Base-by-base conservation (phyloP, 1,140 invertebrate genomes). In the Meloidogyne exigua region DNA sequence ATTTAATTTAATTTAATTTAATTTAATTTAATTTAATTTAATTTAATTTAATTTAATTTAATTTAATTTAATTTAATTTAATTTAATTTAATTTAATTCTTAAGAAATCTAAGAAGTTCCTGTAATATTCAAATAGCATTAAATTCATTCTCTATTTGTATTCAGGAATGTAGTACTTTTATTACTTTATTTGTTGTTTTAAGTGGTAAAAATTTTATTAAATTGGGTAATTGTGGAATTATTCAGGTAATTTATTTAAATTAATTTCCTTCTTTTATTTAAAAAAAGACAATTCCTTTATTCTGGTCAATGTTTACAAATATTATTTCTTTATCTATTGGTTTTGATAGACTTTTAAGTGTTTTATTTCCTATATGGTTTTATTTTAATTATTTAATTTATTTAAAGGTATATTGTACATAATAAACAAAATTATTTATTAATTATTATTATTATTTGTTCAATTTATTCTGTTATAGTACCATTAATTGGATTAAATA, bases 331-430 rank as follows among this genome's bases (percentile, higher is more conserved):
- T 42, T 67, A 32, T 67, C 36, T 9, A 67, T 67, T n/a, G 66
- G 66, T n/a, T 18, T 67, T 42, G 66, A 67, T 42, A 32, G 66
- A 32, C 66, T 67, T 32, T 32, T 67, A 32, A 67, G 66, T 67
- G 66, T 67, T 32, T 42, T 67, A 32, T 67, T 32, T 42, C 66
- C 66, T n/a, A 67, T 67, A 32, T 67, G 66, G 66, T 67, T 32
- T 57, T 5, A 57, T 57, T n/a, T 57, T 5, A 67, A 65, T 25
- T 42, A 18, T 23, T 32, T 67, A 21, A 32, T 25, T 36, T 32
- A 3, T 32, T 3, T 2, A 32, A 67, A 67, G 36, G 28, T 32
- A 32, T 67, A 21, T 21, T 67, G 18, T 42, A 42, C n/a, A 67
- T 18, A 9, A 32, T 32, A 32, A 67, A 32, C n/a, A 21, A 67